Evolutionary conservation across 2,888 invertebrate species (phyloP).

Genomic region (Sarcophaga carnaria): DNA sequence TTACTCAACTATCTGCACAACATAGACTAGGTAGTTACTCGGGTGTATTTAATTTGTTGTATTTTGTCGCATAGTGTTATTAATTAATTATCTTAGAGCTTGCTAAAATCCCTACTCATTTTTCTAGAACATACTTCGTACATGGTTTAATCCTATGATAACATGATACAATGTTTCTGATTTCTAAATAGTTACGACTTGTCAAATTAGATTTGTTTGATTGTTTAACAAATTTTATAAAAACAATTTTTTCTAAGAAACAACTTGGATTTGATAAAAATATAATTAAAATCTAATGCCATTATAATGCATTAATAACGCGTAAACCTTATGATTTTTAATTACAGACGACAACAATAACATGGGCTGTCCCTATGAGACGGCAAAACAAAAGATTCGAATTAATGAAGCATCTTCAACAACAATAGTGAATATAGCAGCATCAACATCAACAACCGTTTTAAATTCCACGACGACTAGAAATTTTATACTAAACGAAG

Average conservation of each 20-base stretch:
- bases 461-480: constrained; percentile 61
- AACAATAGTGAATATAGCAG: constrained; percentile 29
- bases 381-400: constrained; percentile 73
- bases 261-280: background rate
- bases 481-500: constrained; percentile 40
- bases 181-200: too few relatives aligned
- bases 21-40: too few relatives aligned
- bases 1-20: too few relatives aligned
- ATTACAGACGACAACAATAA: constrained; percentile 91
- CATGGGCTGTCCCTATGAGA: constrained; percentile 94
- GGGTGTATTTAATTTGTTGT: too few relatives aligned
- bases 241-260: background rate
- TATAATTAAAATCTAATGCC: too few relatives aligned
- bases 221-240: background rate
- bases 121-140: too few relatives aligned
- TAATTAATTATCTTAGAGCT: too few relatives aligned
- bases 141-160: too few relatives aligned
- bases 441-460: constrained; percentile 50
- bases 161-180: too few relatives aligned
- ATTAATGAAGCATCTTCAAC: constrained; percentile 61
- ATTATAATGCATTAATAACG: too few relatives aligned
- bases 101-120: too few relatives aligned
- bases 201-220: constrained; percentile 20
- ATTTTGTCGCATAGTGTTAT: too few relatives aligned
- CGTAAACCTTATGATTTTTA: constrained; percentile 67